Percentiles rank a stretch among this genome's conserved stretches.
Conservation (phyloP, 2,113 vertebrate genomes). For the Sardina pilchardus region DNA sequence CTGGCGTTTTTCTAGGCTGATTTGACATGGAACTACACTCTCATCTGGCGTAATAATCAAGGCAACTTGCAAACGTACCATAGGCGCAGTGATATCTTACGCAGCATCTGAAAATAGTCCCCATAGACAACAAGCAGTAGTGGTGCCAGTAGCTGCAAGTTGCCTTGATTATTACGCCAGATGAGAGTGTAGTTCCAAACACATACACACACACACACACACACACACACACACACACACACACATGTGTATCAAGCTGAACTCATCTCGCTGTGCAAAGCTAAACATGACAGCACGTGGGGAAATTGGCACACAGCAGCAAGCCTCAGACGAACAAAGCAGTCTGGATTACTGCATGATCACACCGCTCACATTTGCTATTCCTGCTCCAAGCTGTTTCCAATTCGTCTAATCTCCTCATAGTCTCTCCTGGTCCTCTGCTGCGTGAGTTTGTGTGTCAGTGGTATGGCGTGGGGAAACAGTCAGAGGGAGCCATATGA, state of each 20-base stretch:
- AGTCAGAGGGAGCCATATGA: too few relatives aligned
- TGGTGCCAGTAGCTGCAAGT: too few relatives aligned
- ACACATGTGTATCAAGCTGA: not conserved
- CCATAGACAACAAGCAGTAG: too few relatives aligned
- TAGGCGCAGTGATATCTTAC: too few relatives aligned
- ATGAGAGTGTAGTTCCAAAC: too few relatives aligned
- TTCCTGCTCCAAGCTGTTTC: constrained; percentile 41
- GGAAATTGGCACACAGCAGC: not conserved
- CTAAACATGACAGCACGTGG: constrained; percentile 19
- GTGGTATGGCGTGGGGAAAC: not conserved
- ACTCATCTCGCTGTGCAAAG: not conserved
- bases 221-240: constrained; percentile 10
- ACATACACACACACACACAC: not conserved
- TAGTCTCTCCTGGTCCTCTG: not conserved
- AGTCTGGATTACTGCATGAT: constrained; percentile 18
- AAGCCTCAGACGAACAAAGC: constrained; percentile 34
- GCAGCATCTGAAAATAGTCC: too few relatives aligned
- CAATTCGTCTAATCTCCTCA: constrained; percentile 30
- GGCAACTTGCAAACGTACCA: too few relatives aligned
- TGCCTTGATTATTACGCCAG: too few relatives aligned
- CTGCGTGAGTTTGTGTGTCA: not conserved
- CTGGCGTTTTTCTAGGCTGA: too few relatives aligned
- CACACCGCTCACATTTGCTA: constrained; percentile 47
- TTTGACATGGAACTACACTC: too few relatives aligned
- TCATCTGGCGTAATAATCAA: too few relatives aligned